A percentile compares a stretch with the other conserved stretches of the same genome.
Conservation (phyloP, 2,113 vertebrate species). For the Zootoca vivipara region DNA sequence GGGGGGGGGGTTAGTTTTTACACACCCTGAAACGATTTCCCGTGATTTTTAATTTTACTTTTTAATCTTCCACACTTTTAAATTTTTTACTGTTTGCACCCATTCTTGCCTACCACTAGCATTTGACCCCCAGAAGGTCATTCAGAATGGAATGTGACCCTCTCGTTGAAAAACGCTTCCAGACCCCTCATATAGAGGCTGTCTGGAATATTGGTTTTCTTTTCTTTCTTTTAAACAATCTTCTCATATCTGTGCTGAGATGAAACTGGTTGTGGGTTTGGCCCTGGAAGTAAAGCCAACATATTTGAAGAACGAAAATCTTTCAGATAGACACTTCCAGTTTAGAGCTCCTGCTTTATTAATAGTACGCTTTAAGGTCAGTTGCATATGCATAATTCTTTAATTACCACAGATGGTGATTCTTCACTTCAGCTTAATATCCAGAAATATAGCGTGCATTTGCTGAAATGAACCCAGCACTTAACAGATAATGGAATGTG, state of each 20-base stretch:
- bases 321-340: background rate
- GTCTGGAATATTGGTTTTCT: background rate
- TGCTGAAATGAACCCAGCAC: background rate
- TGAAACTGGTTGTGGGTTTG: background rate
- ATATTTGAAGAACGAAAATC: background rate
- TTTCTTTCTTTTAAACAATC: background rate
- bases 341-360: conserved; percentile 4
- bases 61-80: background rate
- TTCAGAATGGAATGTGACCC: too few species aligned
- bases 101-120: too few species aligned
- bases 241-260: background rate
- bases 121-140: too few species aligned
- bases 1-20: background rate
- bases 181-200: background rate
- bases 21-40: background rate
- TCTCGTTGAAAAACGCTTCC: background rate
- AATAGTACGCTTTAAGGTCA: conserved; percentile 42
- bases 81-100: background rate
- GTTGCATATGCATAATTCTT: conserved; percentile 45
- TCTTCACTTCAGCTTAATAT: conserved; percentile 29
- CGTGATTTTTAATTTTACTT: background rate
- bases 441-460: conserved; percentile 34
- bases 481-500: conserved; percentile 39
- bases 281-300: background rate
- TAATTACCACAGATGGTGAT: conserved; percentile 37